Percentiles rank a stretch among this genome's conserved stretches.
Evolutionary conservation across 2,888 invertebrate species (phyloP).

Genomic region (Myopa tessellatipennis): DNA sequence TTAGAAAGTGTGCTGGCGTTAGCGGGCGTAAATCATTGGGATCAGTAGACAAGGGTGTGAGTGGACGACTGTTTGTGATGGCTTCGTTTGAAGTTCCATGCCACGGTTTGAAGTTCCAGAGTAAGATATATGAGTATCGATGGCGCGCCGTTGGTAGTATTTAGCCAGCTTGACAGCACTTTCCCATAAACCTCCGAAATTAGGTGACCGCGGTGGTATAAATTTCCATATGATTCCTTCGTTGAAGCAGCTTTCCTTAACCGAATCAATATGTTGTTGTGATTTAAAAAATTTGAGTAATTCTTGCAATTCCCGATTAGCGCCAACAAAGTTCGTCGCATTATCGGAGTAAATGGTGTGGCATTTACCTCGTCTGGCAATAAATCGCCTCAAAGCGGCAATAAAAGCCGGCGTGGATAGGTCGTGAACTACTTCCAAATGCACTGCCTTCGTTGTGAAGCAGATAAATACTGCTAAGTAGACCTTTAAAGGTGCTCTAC

Average conservation of each 20-base stretch:
- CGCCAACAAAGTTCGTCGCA: no score
- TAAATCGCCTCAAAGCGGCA: background rate
- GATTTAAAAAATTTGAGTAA: no score
- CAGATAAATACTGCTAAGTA: constrained; percentile 13
- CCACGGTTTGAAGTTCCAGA: background rate
- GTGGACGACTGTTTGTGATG: background rate
- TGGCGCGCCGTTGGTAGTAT: background rate
- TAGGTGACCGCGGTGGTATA: constrained; percentile 13
- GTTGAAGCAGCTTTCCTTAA: background rate
- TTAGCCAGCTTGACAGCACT: background rate
- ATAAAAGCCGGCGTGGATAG: background rate
- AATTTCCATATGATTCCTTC: background rate
- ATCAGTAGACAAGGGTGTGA: background rate
- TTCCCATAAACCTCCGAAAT: constrained; percentile 27
- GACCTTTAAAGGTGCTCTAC: background rate
- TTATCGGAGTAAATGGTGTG: no score
- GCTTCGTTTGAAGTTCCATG: constrained; percentile 1
- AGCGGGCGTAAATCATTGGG: no score
- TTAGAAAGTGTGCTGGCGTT: background rate
- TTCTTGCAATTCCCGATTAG: no score
- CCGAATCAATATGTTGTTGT: background rate
- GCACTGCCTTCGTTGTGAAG: constrained; percentile 22
- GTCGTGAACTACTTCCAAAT: background rate
- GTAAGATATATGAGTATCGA: background rate
- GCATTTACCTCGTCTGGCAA: no score